Conservation (phyloP, 1,140 invertebrate genomes). For the Epicauta chinensis region DNA sequence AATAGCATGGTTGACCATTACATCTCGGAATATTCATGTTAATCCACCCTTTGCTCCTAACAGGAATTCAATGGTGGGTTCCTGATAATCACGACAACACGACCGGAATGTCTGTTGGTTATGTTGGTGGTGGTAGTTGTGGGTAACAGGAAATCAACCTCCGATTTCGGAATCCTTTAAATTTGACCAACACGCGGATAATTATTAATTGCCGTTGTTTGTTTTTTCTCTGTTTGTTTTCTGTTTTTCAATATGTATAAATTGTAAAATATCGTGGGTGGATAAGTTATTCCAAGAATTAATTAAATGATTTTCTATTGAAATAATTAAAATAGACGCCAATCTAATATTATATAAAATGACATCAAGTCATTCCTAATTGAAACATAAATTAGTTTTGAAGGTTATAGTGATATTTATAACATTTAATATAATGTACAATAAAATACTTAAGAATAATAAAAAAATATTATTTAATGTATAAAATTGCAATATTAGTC, state of each 20-base stretch:
- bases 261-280: no score
- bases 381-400: slow-evolving; percentile 23
- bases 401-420: slow-evolving; percentile 22
- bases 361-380: slow-evolving; percentile 21
- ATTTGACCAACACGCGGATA: no score
- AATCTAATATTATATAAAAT: slow-evolving; percentile 22
- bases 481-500: slow-evolving; percentile 7
- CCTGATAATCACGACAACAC: slow-evolving; percentile 10
- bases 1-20: no score
- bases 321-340: slow-evolving; percentile 7
- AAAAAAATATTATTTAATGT: slow-evolving; percentile 7
- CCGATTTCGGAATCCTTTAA: no score
- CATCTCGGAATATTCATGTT: no score
- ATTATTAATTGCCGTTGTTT: no score
- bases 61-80: slow-evolving; percentile 8
- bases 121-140: slow-evolving; percentile 14
- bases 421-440: slow-evolving; percentile 9
- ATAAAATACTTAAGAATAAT: slow-evolving; percentile 7
- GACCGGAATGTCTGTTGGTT: slow-evolving; percentile 22
- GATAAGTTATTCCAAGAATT: no score
- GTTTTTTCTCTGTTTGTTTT: no score
- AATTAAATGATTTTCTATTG: no score
- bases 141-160: slow-evolving; percentile 4
- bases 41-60: slow-evolving; percentile 1
- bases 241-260: no score